Evolutionary conservation across 2,113 vertebrate genomes (phyloP).

Genomic region (Ictalurus furcatus): DNA sequence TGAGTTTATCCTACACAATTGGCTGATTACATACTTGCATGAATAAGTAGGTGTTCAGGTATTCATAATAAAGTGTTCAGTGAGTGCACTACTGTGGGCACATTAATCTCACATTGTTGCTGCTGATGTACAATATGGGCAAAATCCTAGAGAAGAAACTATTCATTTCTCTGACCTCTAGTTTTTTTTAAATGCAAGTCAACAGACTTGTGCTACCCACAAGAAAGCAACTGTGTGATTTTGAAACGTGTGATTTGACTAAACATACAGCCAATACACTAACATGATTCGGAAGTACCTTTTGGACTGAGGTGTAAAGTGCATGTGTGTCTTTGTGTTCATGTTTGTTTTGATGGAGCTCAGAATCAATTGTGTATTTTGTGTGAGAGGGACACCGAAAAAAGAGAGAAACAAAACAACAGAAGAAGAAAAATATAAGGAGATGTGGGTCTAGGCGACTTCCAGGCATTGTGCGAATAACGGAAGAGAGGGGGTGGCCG

Average conservation of each 20-base stretch:
- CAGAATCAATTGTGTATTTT: slow-evolving; percentile 63
- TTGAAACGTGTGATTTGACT: slow-evolving; percentile 13
- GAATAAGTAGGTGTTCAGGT: not conserved
- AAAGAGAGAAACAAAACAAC: slow-evolving; percentile 60
- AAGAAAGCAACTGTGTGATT: not conserved
- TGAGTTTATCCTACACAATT: not conserved
- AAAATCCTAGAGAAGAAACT: not conserved
- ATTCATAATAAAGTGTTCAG: not conserved
- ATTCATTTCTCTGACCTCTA: not conserved
- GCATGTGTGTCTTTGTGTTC: slow-evolving; percentile 61
- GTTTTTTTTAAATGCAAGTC: not conserved
- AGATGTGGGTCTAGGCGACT: slow-evolving; percentile 74
- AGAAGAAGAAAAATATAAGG: slow-evolving; percentile 71
- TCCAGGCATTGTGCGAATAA: slow-evolving; percentile 79
- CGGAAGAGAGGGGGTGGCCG: slow-evolving; percentile 67
- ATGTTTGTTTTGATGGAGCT: slow-evolving; percentile 66
- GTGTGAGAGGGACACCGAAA: slow-evolving; percentile 17
- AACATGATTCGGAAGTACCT: slow-evolving; percentile 62
- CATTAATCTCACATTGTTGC: not conserved
- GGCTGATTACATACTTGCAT: not conserved
- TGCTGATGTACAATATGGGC: not conserved
- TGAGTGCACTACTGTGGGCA: not conserved
- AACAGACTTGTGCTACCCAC: not conserved
- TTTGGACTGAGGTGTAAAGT: slow-evolving; percentile 49
- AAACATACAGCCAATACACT: slow-evolving; percentile 43